phyloP scores from a whole-genome alignment of 2,797 vertebrate species.

The Pipistrellus nathusii region DNA sequence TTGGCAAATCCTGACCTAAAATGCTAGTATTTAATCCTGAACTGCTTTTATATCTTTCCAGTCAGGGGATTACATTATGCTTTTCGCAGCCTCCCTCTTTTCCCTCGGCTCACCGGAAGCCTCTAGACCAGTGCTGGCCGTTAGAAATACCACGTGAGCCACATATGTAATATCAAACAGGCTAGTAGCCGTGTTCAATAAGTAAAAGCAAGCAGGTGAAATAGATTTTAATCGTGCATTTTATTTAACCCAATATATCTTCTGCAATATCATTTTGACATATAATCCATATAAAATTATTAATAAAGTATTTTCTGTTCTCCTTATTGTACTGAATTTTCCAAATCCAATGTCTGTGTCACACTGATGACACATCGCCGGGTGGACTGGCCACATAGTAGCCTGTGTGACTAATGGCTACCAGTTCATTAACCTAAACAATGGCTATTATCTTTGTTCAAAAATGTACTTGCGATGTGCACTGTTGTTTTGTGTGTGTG shows the following conservation, averaged over 20 bases:
- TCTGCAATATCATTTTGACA: not conserved
- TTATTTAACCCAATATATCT: not conserved
- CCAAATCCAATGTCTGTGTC: not conserved
- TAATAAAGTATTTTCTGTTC: not conserved
- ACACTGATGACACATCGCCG: accelerated
- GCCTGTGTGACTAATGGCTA: too few relatives aligned
- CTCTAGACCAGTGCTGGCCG: not conserved
- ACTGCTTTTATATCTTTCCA: not conserved
- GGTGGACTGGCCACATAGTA: not conserved
- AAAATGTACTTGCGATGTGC: not conserved
- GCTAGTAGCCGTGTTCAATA: not conserved
- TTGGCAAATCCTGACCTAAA: not conserved
- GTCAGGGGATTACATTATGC: not conserved
- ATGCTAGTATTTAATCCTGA: slow-evolving; percentile 11
- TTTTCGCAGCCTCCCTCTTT: not conserved
- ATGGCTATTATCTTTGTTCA: not conserved
- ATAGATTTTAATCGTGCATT: slow-evolving; percentile 2
- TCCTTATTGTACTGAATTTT: not conserved
- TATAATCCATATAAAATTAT: not conserved
- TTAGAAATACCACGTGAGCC: not conserved
- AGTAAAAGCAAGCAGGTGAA: not conserved
- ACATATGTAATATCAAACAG: not conserved
- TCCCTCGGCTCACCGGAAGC: not conserved
- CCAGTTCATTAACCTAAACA: not conserved
- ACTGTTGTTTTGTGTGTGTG: not conserved